A percentile compares a stretch with the other conserved stretches of the same genome.
Evolutionary conservation across 2,888 invertebrate genomes (phyloP).

Genomic region (Oxyteleia sp.): DNA sequence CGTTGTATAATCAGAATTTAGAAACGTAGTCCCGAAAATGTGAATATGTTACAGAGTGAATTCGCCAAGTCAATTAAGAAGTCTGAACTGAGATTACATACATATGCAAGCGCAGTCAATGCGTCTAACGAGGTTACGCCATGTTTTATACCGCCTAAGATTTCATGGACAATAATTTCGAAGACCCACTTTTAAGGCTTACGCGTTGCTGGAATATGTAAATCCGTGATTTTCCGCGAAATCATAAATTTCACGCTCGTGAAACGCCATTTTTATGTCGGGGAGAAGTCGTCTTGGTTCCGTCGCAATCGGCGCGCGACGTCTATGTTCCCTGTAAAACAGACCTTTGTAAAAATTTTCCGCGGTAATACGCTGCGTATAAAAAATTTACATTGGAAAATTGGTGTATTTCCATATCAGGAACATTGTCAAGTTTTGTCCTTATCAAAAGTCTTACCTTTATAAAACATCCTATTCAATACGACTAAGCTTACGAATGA

Average conservation of each 20-base stretch:
- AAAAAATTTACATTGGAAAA: too few relatives aligned
- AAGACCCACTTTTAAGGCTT: conserved; percentile 54
- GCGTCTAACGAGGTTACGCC: conserved; percentile 68
- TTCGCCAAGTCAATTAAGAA: conserved; percentile 76
- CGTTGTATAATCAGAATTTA: conserved; percentile 74
- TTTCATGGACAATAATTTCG: conserved; percentile 70
- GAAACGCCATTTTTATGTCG: not conserved
- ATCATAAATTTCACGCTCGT: conserved; percentile 37
- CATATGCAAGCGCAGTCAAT: conserved; percentile 75
- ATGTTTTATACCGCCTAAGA: conserved; percentile 68
- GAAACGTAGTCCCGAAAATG: conserved; percentile 71
- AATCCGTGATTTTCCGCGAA: conserved; percentile 34
- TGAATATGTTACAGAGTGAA: conserved; percentile 73
- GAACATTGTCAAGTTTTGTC: too few relatives aligned
- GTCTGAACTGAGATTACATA: conserved; percentile 75
- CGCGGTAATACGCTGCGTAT: too few relatives aligned
- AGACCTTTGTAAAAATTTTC: too few relatives aligned
- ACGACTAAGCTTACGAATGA: too few relatives aligned
- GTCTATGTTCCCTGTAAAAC: too few relatives aligned
- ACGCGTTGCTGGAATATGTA: conserved; percentile 45
- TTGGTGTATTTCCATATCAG: too few relatives aligned
- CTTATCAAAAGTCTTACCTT: too few relatives aligned
- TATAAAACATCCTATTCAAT: too few relatives aligned
- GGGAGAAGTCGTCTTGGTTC: too few relatives aligned
- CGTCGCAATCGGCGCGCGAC: too few relatives aligned